Conservation (phyloP, 92 coral and sea anemone species). For the Diadumene lineata region DNA sequence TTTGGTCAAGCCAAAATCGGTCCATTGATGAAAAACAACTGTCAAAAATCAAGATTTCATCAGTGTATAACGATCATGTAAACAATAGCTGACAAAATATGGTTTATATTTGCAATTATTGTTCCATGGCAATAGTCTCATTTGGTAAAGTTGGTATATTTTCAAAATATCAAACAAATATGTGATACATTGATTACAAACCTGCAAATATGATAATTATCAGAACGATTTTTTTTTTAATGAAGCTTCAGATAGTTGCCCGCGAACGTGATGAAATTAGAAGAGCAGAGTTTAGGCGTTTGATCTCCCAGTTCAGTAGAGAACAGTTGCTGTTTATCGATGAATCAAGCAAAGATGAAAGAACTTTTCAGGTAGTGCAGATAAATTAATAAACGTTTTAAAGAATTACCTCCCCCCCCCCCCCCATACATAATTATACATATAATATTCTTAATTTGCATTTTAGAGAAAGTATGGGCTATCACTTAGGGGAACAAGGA, state of each 20-base stretch:
- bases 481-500: slow-evolving; percentile 37
- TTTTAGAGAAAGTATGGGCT: slow-evolving; percentile 43
- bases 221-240: background rate
- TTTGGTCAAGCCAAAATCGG: too few species aligned
- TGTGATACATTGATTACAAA: background rate
- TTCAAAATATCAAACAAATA: background rate
- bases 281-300: slow-evolving; percentile 40
- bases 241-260: slow-evolving; percentile 40
- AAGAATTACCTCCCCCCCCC: background rate
- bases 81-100: too few species aligned
- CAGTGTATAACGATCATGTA: too few species aligned
- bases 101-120: too few species aligned
- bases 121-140: too few species aligned
- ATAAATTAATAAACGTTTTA: background rate
- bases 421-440: background rate
- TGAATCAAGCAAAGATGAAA: slow-evolving; percentile 40
- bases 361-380: slow-evolving; percentile 33
- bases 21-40: too few species aligned
- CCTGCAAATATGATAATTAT: background rate
- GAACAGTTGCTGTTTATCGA: slow-evolving; percentile 35
- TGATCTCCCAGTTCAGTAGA: slow-evolving; percentile 27
- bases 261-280: slow-evolving; percentile 34
- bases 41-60: too few species aligned
- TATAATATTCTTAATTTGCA: too few species aligned
- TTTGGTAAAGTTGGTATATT: too few species aligned